Conservation (phyloP, 2,888 invertebrate species). For the Pyrgus malvae region DNA sequence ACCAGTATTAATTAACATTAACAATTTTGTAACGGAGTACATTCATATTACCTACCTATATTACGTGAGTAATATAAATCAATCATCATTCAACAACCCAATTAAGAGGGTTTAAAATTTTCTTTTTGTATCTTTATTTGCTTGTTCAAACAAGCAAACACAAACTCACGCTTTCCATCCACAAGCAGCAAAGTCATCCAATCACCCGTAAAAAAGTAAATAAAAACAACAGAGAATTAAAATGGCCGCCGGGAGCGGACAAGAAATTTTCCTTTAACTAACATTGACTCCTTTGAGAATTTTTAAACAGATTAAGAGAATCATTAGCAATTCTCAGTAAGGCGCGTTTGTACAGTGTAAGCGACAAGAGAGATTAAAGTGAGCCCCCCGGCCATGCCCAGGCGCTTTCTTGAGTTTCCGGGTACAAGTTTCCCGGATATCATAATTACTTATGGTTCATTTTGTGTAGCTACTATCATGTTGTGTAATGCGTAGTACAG, state of each 20-base stretch:
- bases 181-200: background rate
- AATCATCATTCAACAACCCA: too few relatives aligned
- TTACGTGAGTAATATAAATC: too few relatives aligned
- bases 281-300: slow-evolving; percentile 67
- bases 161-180: too few relatives aligned
- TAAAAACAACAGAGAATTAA: slow-evolving; percentile 4
- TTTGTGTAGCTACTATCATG: too few relatives aligned
- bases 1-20: too few relatives aligned
- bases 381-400: slow-evolving; percentile 48
- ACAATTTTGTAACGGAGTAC: too few relatives aligned
- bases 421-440: slow-evolving; percentile 19
- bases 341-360: slow-evolving; percentile 42
- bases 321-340: slow-evolving; percentile 75
- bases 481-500: too few relatives aligned
- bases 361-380: slow-evolving; percentile 73
- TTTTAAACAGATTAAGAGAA: slow-evolving; percentile 75
- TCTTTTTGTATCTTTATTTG: too few relatives aligned
- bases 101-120: too few relatives aligned
- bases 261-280: slow-evolving; percentile 10
- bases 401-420: slow-evolving; percentile 21
- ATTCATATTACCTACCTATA: too few relatives aligned
- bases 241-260: background rate
- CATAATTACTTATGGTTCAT: slow-evolving; percentile 15
- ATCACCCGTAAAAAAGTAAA: slow-evolving; percentile 4
- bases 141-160: too few relatives aligned